phyloP scores from a whole-genome alignment of 1,140 invertebrate species.

The Drosophila elegans region DNA sequence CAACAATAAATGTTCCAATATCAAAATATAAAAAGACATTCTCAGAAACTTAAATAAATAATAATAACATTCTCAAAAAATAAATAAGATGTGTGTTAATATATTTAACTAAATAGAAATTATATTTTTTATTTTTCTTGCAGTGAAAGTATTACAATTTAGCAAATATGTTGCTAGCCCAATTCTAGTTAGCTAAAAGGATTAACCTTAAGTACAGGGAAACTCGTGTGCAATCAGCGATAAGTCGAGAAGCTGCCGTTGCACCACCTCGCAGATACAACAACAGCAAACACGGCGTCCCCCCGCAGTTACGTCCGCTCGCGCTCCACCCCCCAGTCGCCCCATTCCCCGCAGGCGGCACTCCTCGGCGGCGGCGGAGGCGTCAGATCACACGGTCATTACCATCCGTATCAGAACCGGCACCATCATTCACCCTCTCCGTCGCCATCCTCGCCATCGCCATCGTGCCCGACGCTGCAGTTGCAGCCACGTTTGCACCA shows the following conservation, averaged over 20 bases:
- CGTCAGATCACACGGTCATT: slow-evolving; percentile 19
- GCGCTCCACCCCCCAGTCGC: slow-evolving; percentile 76
- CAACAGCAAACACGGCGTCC: slow-evolving; percentile 73
- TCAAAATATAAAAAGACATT: no score
- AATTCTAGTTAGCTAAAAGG: slow-evolving; percentile 57
- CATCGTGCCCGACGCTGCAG: slow-evolving; percentile 57
- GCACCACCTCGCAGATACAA: slow-evolving; percentile 1
- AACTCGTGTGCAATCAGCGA: slow-evolving; percentile 8
- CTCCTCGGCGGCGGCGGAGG: slow-evolving; percentile 33
- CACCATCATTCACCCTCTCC: slow-evolving; percentile 24
- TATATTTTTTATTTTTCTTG: slow-evolving; percentile 22
- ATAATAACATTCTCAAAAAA: not conserved
- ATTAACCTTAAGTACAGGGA: slow-evolving; percentile 7
- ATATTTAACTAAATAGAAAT: not conserved
- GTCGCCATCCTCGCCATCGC: slow-evolving; percentile 41
- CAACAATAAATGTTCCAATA: not conserved
- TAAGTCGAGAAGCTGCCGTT: not conserved
- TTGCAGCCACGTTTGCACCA: slow-evolving; percentile 70
- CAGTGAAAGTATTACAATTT: slow-evolving; percentile 62
- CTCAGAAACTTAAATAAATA: not conserved
- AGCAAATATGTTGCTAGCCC: slow-evolving; percentile 61
- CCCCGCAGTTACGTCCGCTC: slow-evolving; percentile 68
- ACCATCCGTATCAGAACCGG: slow-evolving; percentile 10
- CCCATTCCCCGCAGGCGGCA: slow-evolving; percentile 67
- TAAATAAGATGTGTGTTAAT: not conserved